Evolutionary conservation across 2,113 vertebrate species (phyloP).

Genomic region (Cyprinodon tularosa): DNA sequence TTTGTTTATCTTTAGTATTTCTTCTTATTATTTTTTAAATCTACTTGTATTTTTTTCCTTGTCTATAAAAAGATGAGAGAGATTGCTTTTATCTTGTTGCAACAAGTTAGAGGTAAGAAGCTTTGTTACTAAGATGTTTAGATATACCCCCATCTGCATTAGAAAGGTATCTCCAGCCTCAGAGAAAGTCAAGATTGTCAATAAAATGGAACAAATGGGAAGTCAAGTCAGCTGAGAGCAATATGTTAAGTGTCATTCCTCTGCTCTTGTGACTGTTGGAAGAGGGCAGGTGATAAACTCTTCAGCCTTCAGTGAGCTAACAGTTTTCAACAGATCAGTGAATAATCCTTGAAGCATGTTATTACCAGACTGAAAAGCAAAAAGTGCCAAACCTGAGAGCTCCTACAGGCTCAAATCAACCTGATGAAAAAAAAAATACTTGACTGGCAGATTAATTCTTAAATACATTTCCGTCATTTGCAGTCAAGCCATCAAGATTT

Average conservation of each 20-base stretch:
- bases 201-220: not conserved
- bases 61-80: not conserved
- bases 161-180: not conserved
- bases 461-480: not conserved
- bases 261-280: not conserved
- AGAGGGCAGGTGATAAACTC: conserved; percentile 1
- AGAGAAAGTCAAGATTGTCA: not conserved
- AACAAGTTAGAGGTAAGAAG: not conserved
- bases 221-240: not conserved
- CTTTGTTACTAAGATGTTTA: not conserved
- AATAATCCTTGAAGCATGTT: conserved; percentile 4
- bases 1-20: not conserved
- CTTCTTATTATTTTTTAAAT: not conserved
- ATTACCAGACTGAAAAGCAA: not conserved
- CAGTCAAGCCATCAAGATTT: not conserved
- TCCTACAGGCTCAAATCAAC: not conserved
- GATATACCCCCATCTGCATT: not conserved
- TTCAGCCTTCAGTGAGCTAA: not conserved
- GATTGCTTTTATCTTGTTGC: not conserved
- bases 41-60: not conserved
- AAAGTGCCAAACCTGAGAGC: not conserved
- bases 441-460: not conserved
- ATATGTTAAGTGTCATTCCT: not conserved
- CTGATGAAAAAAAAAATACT: not conserved
- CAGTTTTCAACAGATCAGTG: conserved; percentile 6